Percentiles rank a stretch among this genome's conserved stretches.
phyloP scores from a whole-genome alignment of 53 echinoderm and acorn worm genomes.

The Paracentrotus lividus region DNA sequence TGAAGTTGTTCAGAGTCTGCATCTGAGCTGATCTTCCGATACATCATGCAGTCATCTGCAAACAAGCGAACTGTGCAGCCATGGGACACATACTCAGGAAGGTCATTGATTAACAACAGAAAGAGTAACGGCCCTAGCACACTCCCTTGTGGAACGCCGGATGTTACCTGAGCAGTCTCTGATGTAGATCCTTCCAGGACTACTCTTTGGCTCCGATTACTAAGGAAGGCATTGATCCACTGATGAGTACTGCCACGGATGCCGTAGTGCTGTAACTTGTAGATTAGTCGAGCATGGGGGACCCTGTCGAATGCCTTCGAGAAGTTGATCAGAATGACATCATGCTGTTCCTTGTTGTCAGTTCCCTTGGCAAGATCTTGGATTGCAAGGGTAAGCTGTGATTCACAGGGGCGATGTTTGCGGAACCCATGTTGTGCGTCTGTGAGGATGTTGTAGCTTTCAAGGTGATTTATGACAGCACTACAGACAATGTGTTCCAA shows the following conservation, averaged over 20 bases:
- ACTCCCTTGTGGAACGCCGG: slow-evolving; percentile 78
- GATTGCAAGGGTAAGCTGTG: slow-evolving; percentile 40
- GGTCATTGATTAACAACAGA: slow-evolving; percentile 76
- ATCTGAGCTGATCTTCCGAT: slow-evolving; percentile 61
- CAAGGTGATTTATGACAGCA: slow-evolving; percentile 45
- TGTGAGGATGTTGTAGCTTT: slow-evolving; percentile 50
- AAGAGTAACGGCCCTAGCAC: slow-evolving; percentile 72
- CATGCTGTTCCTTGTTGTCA: slow-evolving; percentile 58
- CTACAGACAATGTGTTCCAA: slow-evolving; percentile 62
- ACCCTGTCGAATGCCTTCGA: slow-evolving; percentile 64
- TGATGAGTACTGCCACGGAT: slow-evolving; percentile 11
- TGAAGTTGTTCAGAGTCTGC: slow-evolving; percentile 42
- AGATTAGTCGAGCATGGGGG: slow-evolving; percentile 63
- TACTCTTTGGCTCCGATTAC: slow-evolving; percentile 60
- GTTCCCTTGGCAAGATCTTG: slow-evolving; percentile 62
- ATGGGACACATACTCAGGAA: slow-evolving; percentile 63
- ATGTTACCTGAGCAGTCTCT: slow-evolving; percentile 42
- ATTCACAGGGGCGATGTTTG: slow-evolving; percentile 46
- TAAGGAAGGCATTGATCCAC: slow-evolving; percentile 69
- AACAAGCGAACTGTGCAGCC: slow-evolving; percentile 65
- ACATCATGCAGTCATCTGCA: slow-evolving; percentile 77
- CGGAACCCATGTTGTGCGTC: slow-evolving; percentile 70
- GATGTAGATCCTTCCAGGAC: slow-evolving; percentile 69
- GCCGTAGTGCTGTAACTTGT: slow-evolving; percentile 69
- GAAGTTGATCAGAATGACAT: slow-evolving; percentile 59